These are phyloP conservation scores for Manis pentadactyla DNA, from an alignment of 2,797 vertebrate species.

Conservation along the genomic window DNA sequence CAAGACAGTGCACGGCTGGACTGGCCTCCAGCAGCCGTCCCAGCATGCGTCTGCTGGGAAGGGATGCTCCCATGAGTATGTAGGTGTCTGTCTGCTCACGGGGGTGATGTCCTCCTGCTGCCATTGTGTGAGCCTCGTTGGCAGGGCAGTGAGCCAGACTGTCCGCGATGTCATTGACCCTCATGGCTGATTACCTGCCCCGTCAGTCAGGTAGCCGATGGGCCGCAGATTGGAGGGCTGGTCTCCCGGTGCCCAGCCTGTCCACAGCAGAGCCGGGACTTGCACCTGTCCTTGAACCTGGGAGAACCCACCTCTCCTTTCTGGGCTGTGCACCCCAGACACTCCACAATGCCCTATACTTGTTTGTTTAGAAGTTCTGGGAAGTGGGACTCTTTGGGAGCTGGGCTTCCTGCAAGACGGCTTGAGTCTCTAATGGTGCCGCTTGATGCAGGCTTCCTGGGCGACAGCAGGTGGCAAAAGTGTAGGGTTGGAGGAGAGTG, in stretches of 20 bases:
- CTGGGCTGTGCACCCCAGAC: not conserved
- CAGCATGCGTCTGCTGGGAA: not conserved
- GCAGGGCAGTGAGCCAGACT: accelerated
- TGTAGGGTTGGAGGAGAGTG: not conserved
- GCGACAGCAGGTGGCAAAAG: accelerated
- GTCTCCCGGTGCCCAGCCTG: accelerated
- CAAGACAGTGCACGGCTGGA: not conserved
- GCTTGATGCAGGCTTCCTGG: accelerated
- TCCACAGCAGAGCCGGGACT: not conserved
- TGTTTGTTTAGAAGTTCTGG: accelerated
- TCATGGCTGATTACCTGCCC: accelerated
- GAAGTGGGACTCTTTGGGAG: not conserved
- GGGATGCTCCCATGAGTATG: accelerated
- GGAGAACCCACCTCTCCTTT: not conserved
- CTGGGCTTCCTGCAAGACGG: not conserved
- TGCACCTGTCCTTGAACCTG: accelerated
- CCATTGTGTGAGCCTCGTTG: not conserved
- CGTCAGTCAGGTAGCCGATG: accelerated
- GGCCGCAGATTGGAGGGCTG: not conserved
- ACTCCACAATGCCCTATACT: not conserved
- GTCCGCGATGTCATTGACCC: accelerated
- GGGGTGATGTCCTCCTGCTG: not conserved
- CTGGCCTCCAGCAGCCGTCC: not conserved
- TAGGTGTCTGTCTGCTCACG: not conserved
- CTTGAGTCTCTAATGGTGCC: no score